Conservation (phyloP, 2,113 vertebrate genomes). For the Miniopterus natalensis region DNA sequence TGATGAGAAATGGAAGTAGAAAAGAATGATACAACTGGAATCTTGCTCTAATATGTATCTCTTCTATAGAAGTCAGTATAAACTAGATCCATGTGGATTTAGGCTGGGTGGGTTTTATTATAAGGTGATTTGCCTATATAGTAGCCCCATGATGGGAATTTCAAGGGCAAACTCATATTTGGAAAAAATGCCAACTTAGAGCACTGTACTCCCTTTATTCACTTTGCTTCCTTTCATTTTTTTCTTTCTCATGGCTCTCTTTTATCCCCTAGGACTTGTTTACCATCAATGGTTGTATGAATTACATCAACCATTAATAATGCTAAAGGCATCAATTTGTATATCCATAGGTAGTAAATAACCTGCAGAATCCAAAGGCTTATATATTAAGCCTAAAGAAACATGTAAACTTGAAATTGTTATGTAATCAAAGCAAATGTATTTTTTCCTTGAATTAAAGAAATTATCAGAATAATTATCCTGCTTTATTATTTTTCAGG, state of each 20-base stretch:
- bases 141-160: not conserved
- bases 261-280: not conserved
- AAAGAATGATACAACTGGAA: not conserved
- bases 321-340: not conserved
- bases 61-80: slow-evolving; percentile 1
- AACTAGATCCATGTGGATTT: slow-evolving; percentile 2
- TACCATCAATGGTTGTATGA: not conserved
- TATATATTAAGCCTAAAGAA: not conserved
- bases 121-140: not conserved
- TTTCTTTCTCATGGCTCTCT: not conserved
- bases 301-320: not conserved
- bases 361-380: not conserved
- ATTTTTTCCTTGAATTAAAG: slow-evolving; percentile 45
- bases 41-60: slow-evolving; percentile 41
- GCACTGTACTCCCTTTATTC: not conserved
- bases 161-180: slow-evolving; percentile 26
- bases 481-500: slow-evolving; percentile 33
- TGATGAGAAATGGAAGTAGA: slow-evolving; percentile 1
- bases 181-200: slow-evolving; percentile 40
- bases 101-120: not conserved
- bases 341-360: not conserved
- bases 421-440: not conserved
- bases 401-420: not conserved
- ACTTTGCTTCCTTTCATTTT: not conserved
- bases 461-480: not conserved